Evolutionary conservation across 2,113 vertebrate genomes (phyloP).

Genomic region (Alaudala cheleensis): DNA sequence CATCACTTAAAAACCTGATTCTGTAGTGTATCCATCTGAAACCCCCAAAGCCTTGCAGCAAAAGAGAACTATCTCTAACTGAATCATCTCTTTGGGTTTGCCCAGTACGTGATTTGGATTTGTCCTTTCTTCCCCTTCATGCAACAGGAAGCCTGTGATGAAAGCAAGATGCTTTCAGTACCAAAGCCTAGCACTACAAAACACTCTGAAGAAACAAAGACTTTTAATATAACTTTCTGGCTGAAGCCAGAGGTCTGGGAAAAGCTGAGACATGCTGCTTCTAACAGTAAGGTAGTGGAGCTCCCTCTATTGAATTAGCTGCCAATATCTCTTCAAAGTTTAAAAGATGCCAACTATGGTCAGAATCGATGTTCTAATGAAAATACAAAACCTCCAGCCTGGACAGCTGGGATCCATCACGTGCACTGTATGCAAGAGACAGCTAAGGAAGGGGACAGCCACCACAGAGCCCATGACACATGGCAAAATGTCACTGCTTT

Average conservation of each 20-base stretch:
- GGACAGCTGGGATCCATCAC: background rate
- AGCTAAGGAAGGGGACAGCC: background rate
- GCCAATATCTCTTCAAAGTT: conserved; percentile 1
- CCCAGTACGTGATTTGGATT: background rate
- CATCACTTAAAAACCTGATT: background rate
- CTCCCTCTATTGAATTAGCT: conserved; percentile 72
- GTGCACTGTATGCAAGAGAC: background rate
- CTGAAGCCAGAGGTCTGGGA: conserved; percentile 25
- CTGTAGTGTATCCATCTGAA: background rate
- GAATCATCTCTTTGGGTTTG: background rate
- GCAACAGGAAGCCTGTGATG: background rate
- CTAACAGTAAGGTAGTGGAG: conserved; percentile 40
- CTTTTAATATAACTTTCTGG: background rate
- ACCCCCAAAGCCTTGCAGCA: background rate
- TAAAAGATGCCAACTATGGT: background rate
- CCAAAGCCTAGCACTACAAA: background rate
- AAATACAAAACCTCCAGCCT: background rate
- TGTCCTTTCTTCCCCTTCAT: background rate
- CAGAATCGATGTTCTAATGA: background rate
- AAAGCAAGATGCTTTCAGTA: background rate
- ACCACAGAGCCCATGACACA: background rate
- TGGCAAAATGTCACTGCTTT: background rate
- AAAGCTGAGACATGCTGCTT: background rate
- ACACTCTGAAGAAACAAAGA: background rate
- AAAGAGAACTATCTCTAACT: background rate